Evolutionary conservation across 2,113 vertebrate genomes (phyloP), one percentile per base, ranked within the genome.

Genomic region (Myrmecophaga tridactyla): DNA sequence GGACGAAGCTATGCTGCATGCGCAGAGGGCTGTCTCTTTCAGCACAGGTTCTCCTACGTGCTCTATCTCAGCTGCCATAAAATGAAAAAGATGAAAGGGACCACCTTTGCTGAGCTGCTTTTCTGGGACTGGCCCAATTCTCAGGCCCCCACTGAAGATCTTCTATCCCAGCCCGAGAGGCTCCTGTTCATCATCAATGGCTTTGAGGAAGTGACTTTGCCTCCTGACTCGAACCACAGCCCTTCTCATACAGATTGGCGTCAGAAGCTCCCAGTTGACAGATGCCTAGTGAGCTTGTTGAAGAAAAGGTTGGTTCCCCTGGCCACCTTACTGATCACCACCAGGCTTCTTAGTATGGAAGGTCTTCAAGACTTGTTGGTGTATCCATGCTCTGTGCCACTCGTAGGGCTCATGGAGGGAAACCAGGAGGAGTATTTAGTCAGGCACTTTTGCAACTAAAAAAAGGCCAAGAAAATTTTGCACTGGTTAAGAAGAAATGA

Each of bases 1-100:
- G 31, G 0, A 82, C 69, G 23, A 98, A 97, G 78, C 93, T 21
- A 62, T 92, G 83, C 20, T 87, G 9, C 97, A 97, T 98, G 96
- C 96, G 96, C 95, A 0, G 81, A 76, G 51, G 96, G 87, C 53
- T 15, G 60, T 1, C 95, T 97, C 34, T 90, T 93, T 46, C 39
- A 78, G 34, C 43, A 84, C 4, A 36, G 21, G 17, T 97, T 96
- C 41, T 15, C 76, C 12, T 97, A 83, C 13, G 76, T 97, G 2
- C 96, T 92, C 56, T 95, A 51, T 25, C 7, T 96, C n/a, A 94
- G 36, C 3, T 95, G 87, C 23, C 86, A 95, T 83, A 27, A 76
- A 43, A 31, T 95, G 3, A 69, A 85, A 9, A 46, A 34, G 0
- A 0, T 51, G 31, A 41, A 27, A 2, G 78, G 58, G 20, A 65